These are phyloP conservation scores for Capricornis sumatraensis DNA, from an alignment of 2,113 vertebrate genomes.

Conservation along the genomic window DNA sequence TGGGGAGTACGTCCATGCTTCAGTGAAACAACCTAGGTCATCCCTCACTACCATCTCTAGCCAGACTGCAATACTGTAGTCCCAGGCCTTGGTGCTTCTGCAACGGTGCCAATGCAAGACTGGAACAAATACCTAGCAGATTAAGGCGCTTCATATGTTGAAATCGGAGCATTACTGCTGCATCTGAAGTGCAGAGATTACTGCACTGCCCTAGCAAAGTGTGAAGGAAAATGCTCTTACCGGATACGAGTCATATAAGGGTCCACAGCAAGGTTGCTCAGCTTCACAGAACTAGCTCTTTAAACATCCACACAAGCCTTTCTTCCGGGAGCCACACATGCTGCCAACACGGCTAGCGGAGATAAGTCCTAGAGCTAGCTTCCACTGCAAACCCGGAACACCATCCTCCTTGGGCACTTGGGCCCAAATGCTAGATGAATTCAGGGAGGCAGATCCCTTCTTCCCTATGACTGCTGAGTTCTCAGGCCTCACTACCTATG, in stretches of 20 bases:
- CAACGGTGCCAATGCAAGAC: rapidly evolving
- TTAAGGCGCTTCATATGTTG: neutral
- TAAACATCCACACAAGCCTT: neutral
- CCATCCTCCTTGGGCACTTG: neutral
- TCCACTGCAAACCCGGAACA: neutral
- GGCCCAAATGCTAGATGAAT: neutral
- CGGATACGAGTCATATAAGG: neutral
- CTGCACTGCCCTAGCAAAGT: neutral
- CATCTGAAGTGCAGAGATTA: neutral
- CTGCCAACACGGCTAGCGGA: neutral
- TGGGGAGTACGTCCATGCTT: neutral
- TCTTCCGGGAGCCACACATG: neutral
- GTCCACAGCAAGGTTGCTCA: neutral
- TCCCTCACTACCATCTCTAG: neutral
- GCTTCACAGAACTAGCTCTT: neutral
- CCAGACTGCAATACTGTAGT: neutral
- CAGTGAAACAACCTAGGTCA: neutral
- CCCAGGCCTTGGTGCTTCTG: neutral
- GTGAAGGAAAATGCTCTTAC: neutral
- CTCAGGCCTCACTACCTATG: no score
- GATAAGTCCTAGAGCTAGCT: neutral
- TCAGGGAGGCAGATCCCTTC: neutral
- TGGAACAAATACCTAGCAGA: neutral
- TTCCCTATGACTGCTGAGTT: neutral
- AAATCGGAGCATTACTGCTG: neutral